Evolutionary conservation across 2,888 invertebrate genomes (phyloP).

Genomic region (Nephrotoma guestfalica): DNA sequence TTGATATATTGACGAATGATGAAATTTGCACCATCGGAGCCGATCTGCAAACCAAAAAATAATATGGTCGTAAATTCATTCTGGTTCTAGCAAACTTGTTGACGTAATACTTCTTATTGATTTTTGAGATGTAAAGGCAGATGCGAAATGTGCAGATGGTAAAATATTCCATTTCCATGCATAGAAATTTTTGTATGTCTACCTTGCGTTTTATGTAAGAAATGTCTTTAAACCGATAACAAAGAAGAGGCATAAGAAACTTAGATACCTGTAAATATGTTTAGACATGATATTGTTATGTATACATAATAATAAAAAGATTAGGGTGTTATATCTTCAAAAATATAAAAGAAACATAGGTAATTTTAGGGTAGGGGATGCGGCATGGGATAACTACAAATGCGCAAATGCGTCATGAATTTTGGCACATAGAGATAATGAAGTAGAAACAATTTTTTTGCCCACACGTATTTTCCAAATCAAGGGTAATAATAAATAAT

Average conservation of each 20-base stretch:
- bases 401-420: neutral
- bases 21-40: conserved; percentile 90
- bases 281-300: neutral
- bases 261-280: neutral
- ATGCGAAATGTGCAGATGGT: neutral
- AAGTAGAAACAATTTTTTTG: no score
- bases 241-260: neutral
- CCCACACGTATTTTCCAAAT: no score
- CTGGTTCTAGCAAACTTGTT: neutral
- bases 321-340: neutral
- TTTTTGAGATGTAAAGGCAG: neutral
- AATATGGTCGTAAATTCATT: neutral
- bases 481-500: no score
- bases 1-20: conserved; percentile 70
- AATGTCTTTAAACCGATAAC: neutral
- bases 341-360: neutral
- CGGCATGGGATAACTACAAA: neutral
- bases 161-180: neutral
- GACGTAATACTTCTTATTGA: neutral
- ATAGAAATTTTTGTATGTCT: no score
- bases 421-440: no score
- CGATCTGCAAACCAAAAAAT: conserved; percentile 43
- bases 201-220: no score
- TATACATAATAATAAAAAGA: neutral
- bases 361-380: neutral